phyloP scores from a whole-genome alignment of 2,113 vertebrate species.

The Scopus umbretta region DNA sequence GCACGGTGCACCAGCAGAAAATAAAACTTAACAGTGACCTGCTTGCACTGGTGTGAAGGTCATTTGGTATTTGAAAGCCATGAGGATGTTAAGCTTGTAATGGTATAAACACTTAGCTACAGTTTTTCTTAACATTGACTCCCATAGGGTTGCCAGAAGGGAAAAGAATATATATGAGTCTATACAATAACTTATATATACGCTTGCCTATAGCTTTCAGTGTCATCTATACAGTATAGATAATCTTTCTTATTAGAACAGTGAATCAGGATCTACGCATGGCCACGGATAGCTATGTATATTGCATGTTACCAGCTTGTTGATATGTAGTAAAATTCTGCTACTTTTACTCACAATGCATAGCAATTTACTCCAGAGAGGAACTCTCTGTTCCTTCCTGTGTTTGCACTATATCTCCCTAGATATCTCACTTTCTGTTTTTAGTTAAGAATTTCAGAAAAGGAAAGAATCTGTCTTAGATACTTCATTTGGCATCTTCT shows the following conservation, averaged over 20 bases:
- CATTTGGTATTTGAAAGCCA: neutral
- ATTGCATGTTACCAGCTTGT: neutral
- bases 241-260: neutral
- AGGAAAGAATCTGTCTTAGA: neutral
- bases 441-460: neutral
- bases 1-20: neutral
- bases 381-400: neutral
- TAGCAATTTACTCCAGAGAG: neutral
- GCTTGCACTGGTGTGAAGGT: neutral
- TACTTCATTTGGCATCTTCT: neutral
- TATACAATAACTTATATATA: constrained; percentile 2
- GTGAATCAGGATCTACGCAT: neutral
- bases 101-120: neutral
- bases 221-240: neutral
- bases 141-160: neutral
- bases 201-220: neutral
- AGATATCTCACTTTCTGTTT: neutral
- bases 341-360: neutral
- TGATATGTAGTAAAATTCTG: neutral
- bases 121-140: neutral
- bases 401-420: neutral
- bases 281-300: neutral
- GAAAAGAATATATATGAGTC: neutral
- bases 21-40: neutral
- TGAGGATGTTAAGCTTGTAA: neutral